Percentiles rank a stretch among this genome's conserved stretches.
phyloP scores from a whole-genome alignment of 2,113 vertebrate species.

The Geococcyx californianus region DNA sequence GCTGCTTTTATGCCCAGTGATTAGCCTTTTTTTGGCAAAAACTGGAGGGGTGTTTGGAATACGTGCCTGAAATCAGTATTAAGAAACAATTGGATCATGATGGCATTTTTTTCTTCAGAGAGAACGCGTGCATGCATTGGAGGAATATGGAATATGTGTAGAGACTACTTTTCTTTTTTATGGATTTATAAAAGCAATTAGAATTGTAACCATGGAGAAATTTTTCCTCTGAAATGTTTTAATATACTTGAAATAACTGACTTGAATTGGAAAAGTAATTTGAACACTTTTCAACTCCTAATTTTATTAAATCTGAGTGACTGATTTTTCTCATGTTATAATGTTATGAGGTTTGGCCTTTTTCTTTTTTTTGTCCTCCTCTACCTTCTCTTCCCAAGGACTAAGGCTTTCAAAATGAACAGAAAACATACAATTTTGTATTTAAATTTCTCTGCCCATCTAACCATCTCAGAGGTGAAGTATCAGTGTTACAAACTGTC shows the following conservation, averaged over 20 bases:
- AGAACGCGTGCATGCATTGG: constrained; percentile 50
- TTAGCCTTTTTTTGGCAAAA: neutral
- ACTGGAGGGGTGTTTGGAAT: constrained; percentile 67
- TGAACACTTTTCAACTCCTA: constrained; percentile 74
- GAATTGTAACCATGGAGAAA: constrained; percentile 72
- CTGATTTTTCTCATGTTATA: constrained; percentile 63
- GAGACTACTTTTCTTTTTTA: constrained; percentile 68
- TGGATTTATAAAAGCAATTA: constrained; percentile 74
- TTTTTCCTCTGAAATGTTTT: constrained; percentile 78
- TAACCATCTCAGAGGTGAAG: constrained; percentile 52
- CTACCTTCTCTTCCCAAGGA: constrained; percentile 48
- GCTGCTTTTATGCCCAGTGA: constrained; percentile 44
- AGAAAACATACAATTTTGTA: constrained; percentile 44
- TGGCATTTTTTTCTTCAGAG: constrained; percentile 51
- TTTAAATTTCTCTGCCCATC: constrained; percentile 50
- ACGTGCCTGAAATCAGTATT: constrained; percentile 78
- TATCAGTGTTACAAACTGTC: constrained; percentile 73
- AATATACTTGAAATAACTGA: constrained; percentile 79
- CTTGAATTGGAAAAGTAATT: constrained; percentile 73
- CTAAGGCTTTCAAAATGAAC: constrained; percentile 67
- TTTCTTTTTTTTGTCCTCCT: constrained; percentile 1
- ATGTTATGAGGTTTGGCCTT: constrained; percentile 53
- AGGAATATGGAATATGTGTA: constrained; percentile 49
- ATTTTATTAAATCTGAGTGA: constrained; percentile 76
- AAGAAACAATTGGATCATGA: constrained; percentile 58